Evolutionary conservation across 2,797 vertebrate species (phyloP).

Genomic region (Phylloscopus collybita): DNA sequence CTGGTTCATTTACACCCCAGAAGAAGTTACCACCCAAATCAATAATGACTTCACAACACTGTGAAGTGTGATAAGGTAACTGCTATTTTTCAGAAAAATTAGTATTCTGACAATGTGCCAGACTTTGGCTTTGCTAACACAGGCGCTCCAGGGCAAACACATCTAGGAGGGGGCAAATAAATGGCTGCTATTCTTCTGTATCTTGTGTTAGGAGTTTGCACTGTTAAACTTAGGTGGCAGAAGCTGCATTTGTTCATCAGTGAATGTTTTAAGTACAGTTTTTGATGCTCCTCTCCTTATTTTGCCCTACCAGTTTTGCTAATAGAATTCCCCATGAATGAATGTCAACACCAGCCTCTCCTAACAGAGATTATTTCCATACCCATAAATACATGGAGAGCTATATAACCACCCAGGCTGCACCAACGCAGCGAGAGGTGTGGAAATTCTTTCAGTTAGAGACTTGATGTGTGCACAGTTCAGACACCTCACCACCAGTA

Average conservation of each 20-base stretch:
- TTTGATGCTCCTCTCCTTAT: background rate
- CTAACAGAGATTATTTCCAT: background rate
- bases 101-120: background rate
- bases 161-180: background rate
- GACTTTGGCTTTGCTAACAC: background rate
- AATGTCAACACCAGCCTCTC: background rate
- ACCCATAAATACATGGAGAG: background rate
- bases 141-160: background rate
- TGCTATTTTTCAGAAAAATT: background rate
- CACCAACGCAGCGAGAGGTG: background rate
- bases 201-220: background rate
- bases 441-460: background rate
- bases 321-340: background rate
- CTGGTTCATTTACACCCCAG: background rate
- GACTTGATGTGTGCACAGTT: accelerated
- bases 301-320: background rate
- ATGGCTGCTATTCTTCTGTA: background rate
- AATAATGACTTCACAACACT: background rate
- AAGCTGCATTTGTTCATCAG: background rate
- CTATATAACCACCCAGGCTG: background rate
- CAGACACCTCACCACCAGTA: background rate
- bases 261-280: background rate
- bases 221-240: background rate
- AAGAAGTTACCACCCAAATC: background rate
- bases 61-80: background rate